A percentile compares a stretch with the other conserved stretches of the same genome.
Conservation (phyloP, 1,140 invertebrate species). For the Oscheius sp. region DNA sequence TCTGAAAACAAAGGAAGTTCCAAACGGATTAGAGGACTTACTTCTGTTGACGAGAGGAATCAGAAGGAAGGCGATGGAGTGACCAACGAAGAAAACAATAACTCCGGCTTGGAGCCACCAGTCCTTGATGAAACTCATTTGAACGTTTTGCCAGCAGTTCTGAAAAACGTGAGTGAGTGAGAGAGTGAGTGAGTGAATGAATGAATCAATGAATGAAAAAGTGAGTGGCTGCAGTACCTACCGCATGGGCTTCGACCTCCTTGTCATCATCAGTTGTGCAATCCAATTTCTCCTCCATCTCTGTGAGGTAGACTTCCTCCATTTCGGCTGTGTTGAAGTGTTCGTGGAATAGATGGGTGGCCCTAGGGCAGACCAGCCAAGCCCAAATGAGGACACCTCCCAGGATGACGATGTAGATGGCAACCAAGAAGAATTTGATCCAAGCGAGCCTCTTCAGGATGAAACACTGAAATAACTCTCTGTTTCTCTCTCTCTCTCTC, state of each 20-base stretch:
- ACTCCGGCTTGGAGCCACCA: conserved; percentile 27
- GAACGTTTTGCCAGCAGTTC: conserved; percentile 35
- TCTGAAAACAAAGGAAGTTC: neutral
- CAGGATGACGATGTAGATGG: conserved; percentile 1
- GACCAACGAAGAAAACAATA: conserved; percentile 19
- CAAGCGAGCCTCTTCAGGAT: conserved; percentile 10
- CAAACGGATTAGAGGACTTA: neutral
- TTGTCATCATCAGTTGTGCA: conserved; percentile 29
- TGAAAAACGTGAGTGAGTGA: conserved; percentile 10
- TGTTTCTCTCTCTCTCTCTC: no score
- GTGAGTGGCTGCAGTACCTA: conserved; percentile 1
- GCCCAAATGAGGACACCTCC: conserved; percentile 11
- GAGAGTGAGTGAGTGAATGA: neutral
- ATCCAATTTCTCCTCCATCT: conserved; percentile 26
- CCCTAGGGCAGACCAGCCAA: conserved; percentile 2
- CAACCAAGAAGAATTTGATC: conserved; percentile 18
- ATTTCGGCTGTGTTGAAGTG: conserved; percentile 19
- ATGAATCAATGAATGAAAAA: neutral
- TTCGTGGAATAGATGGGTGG: conserved; percentile 3
- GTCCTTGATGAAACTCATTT: conserved; percentile 18
- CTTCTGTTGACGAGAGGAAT: conserved; percentile 23
- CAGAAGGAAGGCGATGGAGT: conserved; percentile 6
- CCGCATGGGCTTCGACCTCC: conserved; percentile 18
- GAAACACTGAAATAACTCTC: conserved; percentile 19
- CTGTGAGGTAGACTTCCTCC: conserved; percentile 18